These are phyloP conservation scores for Sebastes taczanowskii DNA, from an alignment of 2,797 vertebrate species.

Conservation along the genomic window DNA sequence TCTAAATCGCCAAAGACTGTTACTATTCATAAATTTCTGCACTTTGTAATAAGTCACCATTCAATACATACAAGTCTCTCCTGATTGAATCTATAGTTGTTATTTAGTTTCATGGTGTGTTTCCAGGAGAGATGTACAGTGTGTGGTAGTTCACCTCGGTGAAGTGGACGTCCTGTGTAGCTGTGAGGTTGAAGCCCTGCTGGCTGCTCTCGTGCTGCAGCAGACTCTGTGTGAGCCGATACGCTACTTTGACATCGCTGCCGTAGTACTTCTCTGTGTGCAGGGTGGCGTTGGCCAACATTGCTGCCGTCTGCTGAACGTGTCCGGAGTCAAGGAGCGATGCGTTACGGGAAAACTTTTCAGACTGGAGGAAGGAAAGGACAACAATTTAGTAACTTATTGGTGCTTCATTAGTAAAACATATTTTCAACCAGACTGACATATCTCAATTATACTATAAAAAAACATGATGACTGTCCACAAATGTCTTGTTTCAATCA, in stretches of 20 bases:
- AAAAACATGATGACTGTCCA: background rate
- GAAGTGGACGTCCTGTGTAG: conserved; percentile 95
- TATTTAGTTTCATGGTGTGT: background rate
- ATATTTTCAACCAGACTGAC: background rate
- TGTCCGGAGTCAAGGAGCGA: conserved; percentile 83
- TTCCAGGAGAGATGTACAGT: background rate
- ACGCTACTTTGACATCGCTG: conserved; percentile 91
- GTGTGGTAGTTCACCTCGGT: conserved; percentile 85
- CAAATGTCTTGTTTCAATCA: background rate
- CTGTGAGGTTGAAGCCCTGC: conserved; percentile 91
- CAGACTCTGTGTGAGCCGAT: conserved; percentile 86
- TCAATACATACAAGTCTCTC: no score
- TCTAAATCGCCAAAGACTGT: no score
- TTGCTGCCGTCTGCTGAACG: conserved; percentile 83
- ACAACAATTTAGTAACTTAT: background rate
- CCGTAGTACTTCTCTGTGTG: conserved; percentile 85
- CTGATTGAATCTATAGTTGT: no score
- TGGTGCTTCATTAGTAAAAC: background rate
- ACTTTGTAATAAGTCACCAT: no score
- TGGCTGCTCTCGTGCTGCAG: conserved; percentile 90
- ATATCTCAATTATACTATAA: background rate
- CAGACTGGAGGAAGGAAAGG: conserved; percentile 75
- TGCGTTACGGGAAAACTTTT: conserved; percentile 84
- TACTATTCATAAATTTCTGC: no score
- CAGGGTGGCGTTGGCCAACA: conserved; percentile 87